Evolutionary conservation across 2,113 vertebrate species (phyloP).

Genomic region (Merops nubicus): DNA sequence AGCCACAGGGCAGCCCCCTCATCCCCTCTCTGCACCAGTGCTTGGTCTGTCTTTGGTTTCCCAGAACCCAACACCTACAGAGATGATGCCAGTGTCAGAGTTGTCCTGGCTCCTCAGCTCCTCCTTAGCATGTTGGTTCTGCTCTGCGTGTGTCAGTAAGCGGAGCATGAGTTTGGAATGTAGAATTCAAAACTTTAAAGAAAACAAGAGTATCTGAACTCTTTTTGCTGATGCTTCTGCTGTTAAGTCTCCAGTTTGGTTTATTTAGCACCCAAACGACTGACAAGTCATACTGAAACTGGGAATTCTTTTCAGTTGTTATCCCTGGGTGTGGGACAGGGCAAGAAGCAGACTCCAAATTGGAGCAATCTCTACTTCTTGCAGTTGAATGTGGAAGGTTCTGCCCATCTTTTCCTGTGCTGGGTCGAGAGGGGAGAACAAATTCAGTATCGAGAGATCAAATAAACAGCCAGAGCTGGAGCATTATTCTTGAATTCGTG

Average conservation of each 20-base stretch:
- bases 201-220: not conserved
- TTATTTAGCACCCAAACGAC: not conserved
- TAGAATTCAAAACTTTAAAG: not conserved
- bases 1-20: not conserved
- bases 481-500: rapidly evolving
- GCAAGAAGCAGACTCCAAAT: not conserved
- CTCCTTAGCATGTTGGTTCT: not conserved
- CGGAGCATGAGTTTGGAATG: not conserved
- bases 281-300: not conserved
- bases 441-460: not conserved
- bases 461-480: not conserved
- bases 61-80: not conserved
- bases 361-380: not conserved
- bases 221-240: not conserved
- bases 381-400: not conserved
- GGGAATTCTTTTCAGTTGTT: not conserved
- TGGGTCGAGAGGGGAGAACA: not conserved
- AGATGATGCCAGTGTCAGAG: not conserved
- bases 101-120: not conserved
- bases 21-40: rapidly evolving
- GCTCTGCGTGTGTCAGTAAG: rapidly evolving
- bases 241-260: not conserved
- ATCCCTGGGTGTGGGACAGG: not conserved
- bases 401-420: not conserved
- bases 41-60: rapidly evolving